Percentiles rank a stretch among this genome's conserved stretches.
Evolutionary conservation across 2,113 vertebrate genomes (phyloP).

Genomic region (Antennarius striatus): DNA sequence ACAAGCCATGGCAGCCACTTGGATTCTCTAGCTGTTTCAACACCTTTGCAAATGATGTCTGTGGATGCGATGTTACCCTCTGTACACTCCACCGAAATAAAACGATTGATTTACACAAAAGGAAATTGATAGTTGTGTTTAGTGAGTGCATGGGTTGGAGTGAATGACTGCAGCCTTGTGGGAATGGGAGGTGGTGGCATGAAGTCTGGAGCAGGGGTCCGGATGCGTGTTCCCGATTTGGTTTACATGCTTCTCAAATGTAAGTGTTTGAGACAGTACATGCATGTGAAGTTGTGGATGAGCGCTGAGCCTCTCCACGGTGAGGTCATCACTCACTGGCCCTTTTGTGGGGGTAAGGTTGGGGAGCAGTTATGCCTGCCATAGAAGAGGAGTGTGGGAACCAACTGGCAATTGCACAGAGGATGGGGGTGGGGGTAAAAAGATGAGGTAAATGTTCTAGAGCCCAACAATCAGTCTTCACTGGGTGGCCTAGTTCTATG

Average conservation of each 20-base stretch:
- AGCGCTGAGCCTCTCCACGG: slow-evolving; percentile 12
- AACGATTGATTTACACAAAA: too few relatives aligned
- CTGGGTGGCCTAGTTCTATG: slow-evolving; percentile 67
- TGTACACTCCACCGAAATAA: too few relatives aligned
- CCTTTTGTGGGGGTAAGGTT: slow-evolving; percentile 57
- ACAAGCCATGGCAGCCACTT: too few relatives aligned
- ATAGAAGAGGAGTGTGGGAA: slow-evolving; percentile 69
- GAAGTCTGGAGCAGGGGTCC: slow-evolving; percentile 13
- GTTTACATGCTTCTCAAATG: slow-evolving; percentile 13
- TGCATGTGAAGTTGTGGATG: slow-evolving; percentile 45
- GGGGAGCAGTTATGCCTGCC: slow-evolving; percentile 55
- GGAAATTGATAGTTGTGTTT: background rate
- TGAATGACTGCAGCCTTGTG: slow-evolving; percentile 16
- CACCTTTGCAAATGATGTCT: too few relatives aligned
- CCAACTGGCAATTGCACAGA: slow-evolving; percentile 45
- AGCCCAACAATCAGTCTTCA: slow-evolving; percentile 72
- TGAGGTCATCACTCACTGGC: slow-evolving; percentile 66
- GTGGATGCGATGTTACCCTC: too few relatives aligned
- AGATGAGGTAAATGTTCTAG: slow-evolving; percentile 69
- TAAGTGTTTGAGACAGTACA: slow-evolving; percentile 26
- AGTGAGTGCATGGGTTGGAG: background rate
- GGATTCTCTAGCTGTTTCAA: too few relatives aligned
- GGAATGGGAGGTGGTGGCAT: background rate
- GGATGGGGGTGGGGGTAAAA: slow-evolving; percentile 55
- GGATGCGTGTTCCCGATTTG: slow-evolving; percentile 4